phyloP scores from a whole-genome alignment of 2,797 vertebrate genomes.

The Manis javanica region DNA sequence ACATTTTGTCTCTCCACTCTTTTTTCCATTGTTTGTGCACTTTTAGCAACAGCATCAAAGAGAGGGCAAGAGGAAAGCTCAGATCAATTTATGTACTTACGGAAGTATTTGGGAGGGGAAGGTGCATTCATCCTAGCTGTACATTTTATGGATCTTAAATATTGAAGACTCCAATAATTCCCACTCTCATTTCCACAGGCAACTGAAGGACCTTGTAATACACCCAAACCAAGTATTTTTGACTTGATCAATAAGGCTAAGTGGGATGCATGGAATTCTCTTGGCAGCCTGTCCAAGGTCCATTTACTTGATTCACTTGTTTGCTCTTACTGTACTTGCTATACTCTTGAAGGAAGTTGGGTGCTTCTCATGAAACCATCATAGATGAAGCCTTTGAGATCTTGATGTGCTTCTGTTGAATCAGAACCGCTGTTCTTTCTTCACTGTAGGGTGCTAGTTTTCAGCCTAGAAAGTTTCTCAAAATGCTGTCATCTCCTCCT shows the following conservation, averaged over 20 bases:
- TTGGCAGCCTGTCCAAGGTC: slow-evolving; percentile 92
- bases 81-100: neutral
- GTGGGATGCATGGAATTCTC: slow-evolving; percentile 96
- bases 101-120: neutral
- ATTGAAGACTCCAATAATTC: neutral
- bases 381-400: neutral
- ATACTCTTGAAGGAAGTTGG: neutral
- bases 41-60: neutral
- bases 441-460: neutral
- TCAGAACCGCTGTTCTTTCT: neutral
- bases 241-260: slow-evolving; percentile 97
- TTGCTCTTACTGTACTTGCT: neutral
- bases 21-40: neutral
- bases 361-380: neutral
- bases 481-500: neutral
- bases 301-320: neutral
- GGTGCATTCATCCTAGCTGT: neutral
- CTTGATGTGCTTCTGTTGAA: neutral
- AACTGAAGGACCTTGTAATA: slow-evolving; percentile 92
- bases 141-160: neutral
- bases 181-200: slow-evolving; percentile 86
- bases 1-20: neutral
- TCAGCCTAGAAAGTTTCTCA: neutral
- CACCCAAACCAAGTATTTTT: slow-evolving; percentile 93
- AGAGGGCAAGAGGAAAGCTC: neutral